Evolutionary conservation across 2,797 vertebrate species (phyloP).

Genomic region (Sciurus vulgaris): DNA sequence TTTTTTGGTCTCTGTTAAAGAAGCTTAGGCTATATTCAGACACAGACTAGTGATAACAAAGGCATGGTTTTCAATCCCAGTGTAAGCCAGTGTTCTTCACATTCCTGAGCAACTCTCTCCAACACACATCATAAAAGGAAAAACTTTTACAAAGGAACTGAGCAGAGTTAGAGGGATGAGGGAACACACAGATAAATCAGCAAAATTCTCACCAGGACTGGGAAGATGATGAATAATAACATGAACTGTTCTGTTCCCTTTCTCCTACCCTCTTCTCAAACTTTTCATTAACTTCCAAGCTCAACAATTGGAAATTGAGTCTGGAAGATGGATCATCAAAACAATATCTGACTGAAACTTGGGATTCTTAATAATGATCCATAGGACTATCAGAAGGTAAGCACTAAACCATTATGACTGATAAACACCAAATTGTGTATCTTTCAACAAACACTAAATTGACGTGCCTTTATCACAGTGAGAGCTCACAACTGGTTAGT

Average conservation of each 20-base stretch:
- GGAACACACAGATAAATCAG: background rate
- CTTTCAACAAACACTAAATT: background rate
- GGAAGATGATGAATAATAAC: background rate
- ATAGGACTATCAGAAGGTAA: background rate
- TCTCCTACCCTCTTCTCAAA: background rate
- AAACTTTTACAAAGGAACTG: background rate
- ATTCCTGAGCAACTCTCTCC: background rate
- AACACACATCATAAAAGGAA: background rate
- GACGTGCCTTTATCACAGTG: background rate
- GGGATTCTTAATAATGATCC: background rate
- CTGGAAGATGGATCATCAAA: background rate
- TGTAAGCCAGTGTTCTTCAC: background rate
- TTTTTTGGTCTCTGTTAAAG: background rate
- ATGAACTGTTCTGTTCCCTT: background rate
- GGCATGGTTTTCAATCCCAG: background rate
- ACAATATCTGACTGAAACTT: background rate
- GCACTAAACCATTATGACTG: background rate
- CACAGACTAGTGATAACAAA: background rate
- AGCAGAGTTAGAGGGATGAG: background rate
- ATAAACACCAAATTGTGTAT: background rate
- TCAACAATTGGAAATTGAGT: background rate
- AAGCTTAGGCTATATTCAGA: constrained; percentile 9
- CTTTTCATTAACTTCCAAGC: background rate
- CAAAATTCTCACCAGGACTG: background rate
- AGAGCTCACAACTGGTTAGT: background rate